Conservation (phyloP, 2,888 invertebrate species). For the Scaptomyza parva region DNA sequence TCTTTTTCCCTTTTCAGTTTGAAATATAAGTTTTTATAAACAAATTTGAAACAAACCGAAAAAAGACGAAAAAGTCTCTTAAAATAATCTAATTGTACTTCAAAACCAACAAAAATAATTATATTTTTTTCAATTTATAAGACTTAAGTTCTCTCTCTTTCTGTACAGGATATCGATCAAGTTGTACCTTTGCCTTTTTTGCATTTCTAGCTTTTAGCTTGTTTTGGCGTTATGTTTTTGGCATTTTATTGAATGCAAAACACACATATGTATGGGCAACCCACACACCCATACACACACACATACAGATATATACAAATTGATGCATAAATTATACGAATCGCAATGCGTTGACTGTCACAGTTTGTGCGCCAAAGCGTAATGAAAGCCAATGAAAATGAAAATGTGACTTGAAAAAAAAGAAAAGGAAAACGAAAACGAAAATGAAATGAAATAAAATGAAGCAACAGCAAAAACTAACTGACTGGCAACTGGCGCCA, state of each 20-base stretch:
- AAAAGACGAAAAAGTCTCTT: too few relatives aligned
- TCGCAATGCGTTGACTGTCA: slow-evolving; percentile 77
- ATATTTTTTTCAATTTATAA: too few relatives aligned
- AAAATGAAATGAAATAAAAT: neutral
- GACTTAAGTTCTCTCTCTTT: too few relatives aligned
- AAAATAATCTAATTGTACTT: too few relatives aligned
- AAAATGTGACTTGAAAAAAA: slow-evolving; percentile 49
- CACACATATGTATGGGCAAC: neutral
- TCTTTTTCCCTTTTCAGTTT: too few relatives aligned
- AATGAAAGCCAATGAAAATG: slow-evolving; percentile 61
- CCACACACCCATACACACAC: neutral
- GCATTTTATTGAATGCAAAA: slow-evolving; percentile 54
- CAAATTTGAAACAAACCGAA: too few relatives aligned
- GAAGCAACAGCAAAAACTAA: slow-evolving; percentile 16
- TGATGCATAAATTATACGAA: slow-evolving; percentile 72
- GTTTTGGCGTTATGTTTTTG: slow-evolving; percentile 20
- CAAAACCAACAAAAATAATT: too few relatives aligned
- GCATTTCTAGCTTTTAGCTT: slow-evolving; percentile 3
- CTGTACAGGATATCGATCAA: neutral
- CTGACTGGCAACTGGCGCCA: slow-evolving; percentile 41
- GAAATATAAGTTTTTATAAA: too few relatives aligned
- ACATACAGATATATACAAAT: slow-evolving; percentile 44
- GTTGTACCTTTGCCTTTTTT: too few relatives aligned
- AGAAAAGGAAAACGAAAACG: neutral
- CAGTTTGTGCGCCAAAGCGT: slow-evolving; percentile 57